Conservation (phyloP, 2,113 vertebrate genomes). For the Pholis gunnellus region DNA sequence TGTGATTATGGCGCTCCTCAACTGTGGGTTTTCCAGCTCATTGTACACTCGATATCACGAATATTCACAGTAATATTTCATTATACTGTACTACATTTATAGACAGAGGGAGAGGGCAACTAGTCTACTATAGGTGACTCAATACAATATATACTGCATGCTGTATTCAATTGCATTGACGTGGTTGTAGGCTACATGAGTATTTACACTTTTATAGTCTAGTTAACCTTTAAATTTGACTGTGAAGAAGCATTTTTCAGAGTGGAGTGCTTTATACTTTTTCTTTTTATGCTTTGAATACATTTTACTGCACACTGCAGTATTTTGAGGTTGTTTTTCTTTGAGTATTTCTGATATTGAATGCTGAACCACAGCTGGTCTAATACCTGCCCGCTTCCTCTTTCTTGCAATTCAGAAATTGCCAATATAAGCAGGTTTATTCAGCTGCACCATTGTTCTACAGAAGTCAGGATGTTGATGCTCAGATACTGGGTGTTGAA, state of each 20-base stretch:
- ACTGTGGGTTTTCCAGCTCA: neutral
- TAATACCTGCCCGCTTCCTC: conserved; percentile 6
- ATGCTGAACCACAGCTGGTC: neutral
- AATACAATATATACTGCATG: neutral
- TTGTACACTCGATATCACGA: neutral
- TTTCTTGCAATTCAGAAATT: neutral
- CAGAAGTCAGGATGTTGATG: neutral
- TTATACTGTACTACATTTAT: neutral
- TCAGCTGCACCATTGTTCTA: neutral
- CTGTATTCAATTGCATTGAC: neutral
- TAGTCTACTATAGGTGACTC: neutral
- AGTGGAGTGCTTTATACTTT: neutral
- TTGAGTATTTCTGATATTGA: neutral
- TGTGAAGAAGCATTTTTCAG: neutral
- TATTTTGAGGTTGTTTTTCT: neutral
- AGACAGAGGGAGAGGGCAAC: neutral
- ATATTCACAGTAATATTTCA: neutral
- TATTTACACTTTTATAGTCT: neutral
- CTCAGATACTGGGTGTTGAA: neutral
- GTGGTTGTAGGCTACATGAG: neutral
- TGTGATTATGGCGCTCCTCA: neutral
- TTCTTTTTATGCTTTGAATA: neutral
- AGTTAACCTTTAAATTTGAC: neutral
- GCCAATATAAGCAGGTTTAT: neutral
- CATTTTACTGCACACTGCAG: neutral